Conservation (phyloP, 2,888 invertebrate species). For the Amorpha juglandis region DNA sequence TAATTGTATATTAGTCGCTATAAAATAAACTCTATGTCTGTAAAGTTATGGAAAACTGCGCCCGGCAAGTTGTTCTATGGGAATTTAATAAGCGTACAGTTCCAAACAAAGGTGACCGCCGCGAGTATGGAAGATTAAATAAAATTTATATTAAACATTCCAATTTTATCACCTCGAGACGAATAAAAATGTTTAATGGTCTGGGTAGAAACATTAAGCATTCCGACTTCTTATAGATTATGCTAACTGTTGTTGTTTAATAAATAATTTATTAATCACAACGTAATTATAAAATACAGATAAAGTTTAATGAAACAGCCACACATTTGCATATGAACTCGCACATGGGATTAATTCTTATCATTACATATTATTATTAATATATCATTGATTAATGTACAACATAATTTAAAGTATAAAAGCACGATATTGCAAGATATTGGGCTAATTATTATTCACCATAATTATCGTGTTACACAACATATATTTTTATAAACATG, state of each 20-base stretch:
- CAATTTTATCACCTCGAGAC: slow-evolving; percentile 21
- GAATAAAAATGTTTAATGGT: slow-evolving; percentile 21
- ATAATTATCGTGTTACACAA: no score
- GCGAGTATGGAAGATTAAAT: slow-evolving; percentile 25
- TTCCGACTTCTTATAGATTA: background rate
- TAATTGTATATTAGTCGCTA: slow-evolving; percentile 1
- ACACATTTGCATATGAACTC: background rate
- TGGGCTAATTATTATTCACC: no score
- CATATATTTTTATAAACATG: no score
- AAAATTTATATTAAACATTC: slow-evolving; percentile 26
- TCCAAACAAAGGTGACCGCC: slow-evolving; percentile 32
- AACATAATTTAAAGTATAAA: no score
- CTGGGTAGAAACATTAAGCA: slow-evolving; percentile 10
- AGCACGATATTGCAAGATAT: no score
- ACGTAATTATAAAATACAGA: background rate
- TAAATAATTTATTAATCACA: background rate
- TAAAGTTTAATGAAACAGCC: background rate
- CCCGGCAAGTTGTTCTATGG: slow-evolving; percentile 42
- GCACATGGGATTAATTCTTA: no score
- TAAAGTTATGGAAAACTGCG: slow-evolving; percentile 27
- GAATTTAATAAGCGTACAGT: slow-evolving; percentile 47
- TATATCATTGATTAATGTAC: no score
- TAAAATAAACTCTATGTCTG: slow-evolving; percentile 10
- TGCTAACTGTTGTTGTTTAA: background rate
- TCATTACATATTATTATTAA: no score